Base-by-base conservation (phyloP, 2,797 vertebrate genomes). In the Anguilla obscura region DNA sequence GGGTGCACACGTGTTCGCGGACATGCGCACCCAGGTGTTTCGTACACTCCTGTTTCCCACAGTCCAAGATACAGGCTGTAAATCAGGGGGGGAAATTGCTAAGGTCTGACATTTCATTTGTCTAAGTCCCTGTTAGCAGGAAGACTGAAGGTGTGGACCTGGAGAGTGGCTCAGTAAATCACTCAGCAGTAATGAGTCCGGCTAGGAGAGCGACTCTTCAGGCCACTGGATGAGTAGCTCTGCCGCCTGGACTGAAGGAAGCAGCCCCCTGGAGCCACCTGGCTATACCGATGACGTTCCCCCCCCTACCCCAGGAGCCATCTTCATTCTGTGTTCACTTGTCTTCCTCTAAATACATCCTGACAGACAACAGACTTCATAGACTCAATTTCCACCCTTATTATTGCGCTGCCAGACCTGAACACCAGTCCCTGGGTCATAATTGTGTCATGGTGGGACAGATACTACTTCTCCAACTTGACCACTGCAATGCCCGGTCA, bases 151-250 rank as follows among this genome's bases (percentile, higher is more conserved):
- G 93, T 92, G 92, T 92, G 89, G 90, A 92, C 91, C 87, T 56
- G 21, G 91, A 86, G 85, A 50, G 76, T 50, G 50, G 92, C 93
- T 95, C 93, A 93, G 94, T 96, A 95, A 95, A 96, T 96, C 94
- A 94, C 92, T 95, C 94, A 94, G 89, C 89, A 90, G 93, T 92
- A 91, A 92, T 92, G 94, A 94, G 90, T 94, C 95, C 93, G 95
- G 95, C 94, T 93, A 95, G 94, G 89, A 92, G 91, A 94, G 94
- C 91, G 92, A 92, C 93, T 93, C 95, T 93, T 92, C 91, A 94
- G 93, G 94, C 94, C 95, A 95, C 96, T 94, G 95, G 93, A 93
- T 95, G 95, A 96, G 96, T 95, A 95, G 91, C 94, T 94, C 94
- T 95, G 93, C 94, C 93, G 94, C 93, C 92, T 92, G 91, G 93